Conservation (phyloP, 2,113 vertebrate species). For the Mustela nigripes region DNA sequence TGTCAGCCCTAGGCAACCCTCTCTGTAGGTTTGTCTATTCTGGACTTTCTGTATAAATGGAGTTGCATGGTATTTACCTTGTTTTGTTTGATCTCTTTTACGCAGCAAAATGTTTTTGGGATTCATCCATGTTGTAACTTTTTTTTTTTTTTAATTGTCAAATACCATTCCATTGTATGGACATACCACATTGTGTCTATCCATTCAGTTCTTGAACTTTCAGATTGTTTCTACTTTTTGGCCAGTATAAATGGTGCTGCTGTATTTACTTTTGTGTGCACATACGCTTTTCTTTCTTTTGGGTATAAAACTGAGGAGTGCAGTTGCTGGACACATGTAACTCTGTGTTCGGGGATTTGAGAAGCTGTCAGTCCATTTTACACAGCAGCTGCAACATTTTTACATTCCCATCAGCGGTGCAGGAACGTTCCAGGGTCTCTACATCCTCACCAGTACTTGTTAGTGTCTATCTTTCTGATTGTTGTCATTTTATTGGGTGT, state of each 20-base stretch:
- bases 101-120: background rate
- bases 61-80: background rate
- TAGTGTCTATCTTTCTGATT: background rate
- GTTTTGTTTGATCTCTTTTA: background rate
- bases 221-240: background rate
- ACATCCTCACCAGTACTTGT: background rate
- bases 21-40: background rate
- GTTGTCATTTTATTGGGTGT: background rate
- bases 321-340: background rate
- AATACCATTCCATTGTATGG: background rate
- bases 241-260: background rate
- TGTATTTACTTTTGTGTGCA: background rate
- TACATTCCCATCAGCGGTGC: accelerated
- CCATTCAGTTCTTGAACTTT: background rate
- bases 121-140: background rate
- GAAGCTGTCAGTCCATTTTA: background rate
- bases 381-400: background rate
- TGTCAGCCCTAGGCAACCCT: background rate
- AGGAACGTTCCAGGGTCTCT: background rate
- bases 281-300: background rate
- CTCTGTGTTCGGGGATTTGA: background rate
- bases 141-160: background rate
- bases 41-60: background rate
- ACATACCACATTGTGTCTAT: background rate
- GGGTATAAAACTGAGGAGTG: background rate